Evolutionary conservation across 2,113 vertebrate genomes (phyloP), one percentile per base, ranked within the genome.

Genomic region (Lampris incognitus): DNA sequence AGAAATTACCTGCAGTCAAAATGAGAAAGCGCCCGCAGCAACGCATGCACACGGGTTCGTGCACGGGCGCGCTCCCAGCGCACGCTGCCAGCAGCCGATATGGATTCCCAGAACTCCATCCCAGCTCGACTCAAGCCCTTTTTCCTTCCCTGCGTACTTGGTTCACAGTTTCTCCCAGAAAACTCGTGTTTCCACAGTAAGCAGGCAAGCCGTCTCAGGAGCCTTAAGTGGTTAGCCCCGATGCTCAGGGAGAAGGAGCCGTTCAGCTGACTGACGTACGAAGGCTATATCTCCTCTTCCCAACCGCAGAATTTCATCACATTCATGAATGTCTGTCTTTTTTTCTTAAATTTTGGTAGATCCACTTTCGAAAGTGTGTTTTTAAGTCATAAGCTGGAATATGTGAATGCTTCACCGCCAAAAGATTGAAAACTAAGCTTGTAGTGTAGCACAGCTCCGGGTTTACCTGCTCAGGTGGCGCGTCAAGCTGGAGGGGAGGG

Each of bases 371-470:
- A 84, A 83, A 68, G 46, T 79, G 76, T 59, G 69, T 90, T 82
- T 86, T 66, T 83, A 66, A 89, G 89, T 82, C 24, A 9, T 76
- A 83, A 85, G 74, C 81, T 8, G 3, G 46, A 74, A 51, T 60
- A 56, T 85, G 87, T 88, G 83, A 87, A 83, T 72, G 82, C 85
- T n/a, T 13, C 56, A 11, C 61, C 2, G 42, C 88, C 83, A 88
- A 87, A 82, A 89, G 86, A 89, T 90, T 84, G 90, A 88, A 89
- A 74, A 89, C 80, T 69, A 87, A 82, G 80, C 81, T 56, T 49
- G 82, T 50, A 46, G 84, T 65, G 59, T 86, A 88, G 85, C 84
- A 37, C 86, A 64, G 79, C 88, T 73, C 74, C 87, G 83, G 81
- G 76, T 89, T 92, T 89, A 73, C 77, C 86, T 69, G 84, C 78